These are phyloP conservation scores for Ptyas mucosa DNA, from an alignment of 2,113 vertebrate species.

Conservation along the genomic window DNA sequence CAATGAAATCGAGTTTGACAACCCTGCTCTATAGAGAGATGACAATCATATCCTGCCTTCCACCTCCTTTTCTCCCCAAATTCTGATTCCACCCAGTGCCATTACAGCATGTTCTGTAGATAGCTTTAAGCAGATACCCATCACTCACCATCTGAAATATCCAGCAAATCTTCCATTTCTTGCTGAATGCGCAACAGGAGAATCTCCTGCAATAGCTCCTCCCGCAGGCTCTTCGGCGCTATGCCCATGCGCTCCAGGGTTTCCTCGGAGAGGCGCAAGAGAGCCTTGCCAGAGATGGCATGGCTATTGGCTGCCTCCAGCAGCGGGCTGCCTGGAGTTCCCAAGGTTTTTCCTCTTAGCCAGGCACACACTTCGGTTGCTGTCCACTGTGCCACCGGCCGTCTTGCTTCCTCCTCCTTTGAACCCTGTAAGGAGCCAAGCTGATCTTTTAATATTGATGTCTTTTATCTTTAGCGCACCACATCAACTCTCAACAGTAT, in stretches of 20 bases:
- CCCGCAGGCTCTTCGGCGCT: conserved; percentile 43
- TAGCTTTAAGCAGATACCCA: neutral
- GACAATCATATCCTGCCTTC: neutral
- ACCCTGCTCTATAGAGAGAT: neutral
- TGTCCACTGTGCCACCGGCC: conserved; percentile 64
- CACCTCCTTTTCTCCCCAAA: neutral
- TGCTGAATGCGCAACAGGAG: conserved; percentile 69
- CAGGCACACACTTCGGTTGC: conserved; percentile 69
- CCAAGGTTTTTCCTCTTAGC: conserved; percentile 56
- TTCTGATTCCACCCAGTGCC: neutral
- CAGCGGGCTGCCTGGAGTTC: conserved; percentile 31
- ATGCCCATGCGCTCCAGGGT: conserved; percentile 70
- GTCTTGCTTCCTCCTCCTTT: neutral
- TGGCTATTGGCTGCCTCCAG: conserved; percentile 64
- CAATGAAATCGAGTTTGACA: neutral
- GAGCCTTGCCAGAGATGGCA: conserved; percentile 63
- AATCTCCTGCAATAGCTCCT: conserved; percentile 64
- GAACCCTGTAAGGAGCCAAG: neutral
- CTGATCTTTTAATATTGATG: neutral
- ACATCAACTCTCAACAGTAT: neutral
- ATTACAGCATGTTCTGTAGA: neutral
- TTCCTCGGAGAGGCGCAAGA: conserved; percentile 65
- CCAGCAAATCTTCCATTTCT: conserved; percentile 67
- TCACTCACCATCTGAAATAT: conserved; percentile 43
- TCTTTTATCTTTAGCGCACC: neutral